A percentile compares a stretch with the other conserved stretches of the same genome.
Evolutionary conservation across 2,797 vertebrate species (phyloP).

Genomic region (Petrocephalus schoutedeni): DNA sequence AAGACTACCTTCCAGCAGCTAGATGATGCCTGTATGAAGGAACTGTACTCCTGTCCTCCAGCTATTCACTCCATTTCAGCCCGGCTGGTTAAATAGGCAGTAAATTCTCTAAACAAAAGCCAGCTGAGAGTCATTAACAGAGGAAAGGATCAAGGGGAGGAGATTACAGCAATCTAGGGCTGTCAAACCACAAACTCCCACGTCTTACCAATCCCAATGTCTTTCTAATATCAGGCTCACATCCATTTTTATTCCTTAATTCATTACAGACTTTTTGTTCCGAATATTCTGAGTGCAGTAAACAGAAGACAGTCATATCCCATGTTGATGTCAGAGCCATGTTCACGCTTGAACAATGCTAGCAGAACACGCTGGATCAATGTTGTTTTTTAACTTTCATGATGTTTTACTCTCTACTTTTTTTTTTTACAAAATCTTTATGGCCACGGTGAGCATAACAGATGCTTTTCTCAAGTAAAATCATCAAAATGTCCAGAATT

Average conservation of each 20-base stretch:
- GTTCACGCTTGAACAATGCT: not conserved
- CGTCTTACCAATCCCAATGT: not conserved
- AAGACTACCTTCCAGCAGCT: not conserved
- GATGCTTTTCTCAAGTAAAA: not conserved
- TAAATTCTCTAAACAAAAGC: not conserved
- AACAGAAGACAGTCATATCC: constrained; percentile 3
- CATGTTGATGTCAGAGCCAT: not conserved
- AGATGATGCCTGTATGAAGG: not conserved
- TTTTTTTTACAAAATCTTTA: not conserved
- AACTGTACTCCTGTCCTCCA: not conserved
- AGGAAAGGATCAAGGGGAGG: not conserved
- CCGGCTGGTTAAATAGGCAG: not conserved
- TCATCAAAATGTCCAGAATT: not conserved
- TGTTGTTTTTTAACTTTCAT: not conserved
- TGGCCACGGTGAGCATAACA: not conserved
- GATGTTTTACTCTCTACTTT: not conserved
- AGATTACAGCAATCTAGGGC: not conserved
- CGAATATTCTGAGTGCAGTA: not conserved
- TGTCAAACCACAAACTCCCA: constrained; percentile 11
- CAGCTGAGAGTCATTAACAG: constrained; percentile 14
- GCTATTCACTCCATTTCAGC: not conserved
- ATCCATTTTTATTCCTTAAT: constrained; percentile 5
- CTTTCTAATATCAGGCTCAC: constrained; percentile 1
- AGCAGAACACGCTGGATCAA: not conserved
- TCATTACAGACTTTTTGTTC: not conserved